Percentiles rank a stretch among this genome's conserved stretches.
Conservation (phyloP, 2,888 invertebrate genomes). For the Synanthedon tipuliformis region DNA sequence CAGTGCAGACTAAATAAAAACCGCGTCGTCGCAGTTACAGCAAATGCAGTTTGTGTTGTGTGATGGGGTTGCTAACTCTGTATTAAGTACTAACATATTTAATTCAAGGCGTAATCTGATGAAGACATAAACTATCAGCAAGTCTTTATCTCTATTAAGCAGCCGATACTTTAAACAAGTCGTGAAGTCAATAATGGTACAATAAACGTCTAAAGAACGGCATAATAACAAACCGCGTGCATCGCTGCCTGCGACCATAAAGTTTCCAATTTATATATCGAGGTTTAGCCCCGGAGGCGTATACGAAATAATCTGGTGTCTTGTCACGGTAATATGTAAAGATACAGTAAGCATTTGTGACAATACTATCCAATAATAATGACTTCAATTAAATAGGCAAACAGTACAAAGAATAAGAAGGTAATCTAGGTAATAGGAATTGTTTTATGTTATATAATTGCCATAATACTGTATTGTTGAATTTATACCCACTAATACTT, state of each 20-base stretch:
- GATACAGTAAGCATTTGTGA: neutral
- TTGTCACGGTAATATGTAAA: constrained; percentile 16
- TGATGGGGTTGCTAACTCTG: too few relatives aligned
- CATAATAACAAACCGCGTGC: constrained; percentile 67
- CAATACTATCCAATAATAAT: too few relatives aligned
- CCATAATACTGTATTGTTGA: too few relatives aligned
- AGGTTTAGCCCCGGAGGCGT: constrained; percentile 65
- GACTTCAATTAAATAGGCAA: too few relatives aligned
- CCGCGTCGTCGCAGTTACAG: too few relatives aligned
- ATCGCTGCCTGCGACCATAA: constrained; percentile 52
- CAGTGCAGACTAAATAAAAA: too few relatives aligned
- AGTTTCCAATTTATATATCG: constrained; percentile 62
- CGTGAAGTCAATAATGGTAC: constrained; percentile 68
- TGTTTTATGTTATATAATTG: too few relatives aligned
- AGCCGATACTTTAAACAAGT: constrained; percentile 67
- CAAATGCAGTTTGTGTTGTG: too few relatives aligned
- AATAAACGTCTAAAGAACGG: constrained; percentile 66
- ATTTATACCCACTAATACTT: too few relatives aligned
- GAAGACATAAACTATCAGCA: constrained; percentile 58
- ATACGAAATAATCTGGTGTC: constrained; percentile 65
- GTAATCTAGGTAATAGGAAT: too few relatives aligned
- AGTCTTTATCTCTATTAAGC: constrained; percentile 66
- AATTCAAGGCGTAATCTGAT: constrained; percentile 18
- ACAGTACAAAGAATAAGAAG: too few relatives aligned
- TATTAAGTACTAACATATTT: too few relatives aligned